Percentiles rank a stretch among this genome's conserved stretches.
Evolutionary conservation across 23 tunicate species (phyloP).

Genomic region (Ciona savignyi): DNA sequence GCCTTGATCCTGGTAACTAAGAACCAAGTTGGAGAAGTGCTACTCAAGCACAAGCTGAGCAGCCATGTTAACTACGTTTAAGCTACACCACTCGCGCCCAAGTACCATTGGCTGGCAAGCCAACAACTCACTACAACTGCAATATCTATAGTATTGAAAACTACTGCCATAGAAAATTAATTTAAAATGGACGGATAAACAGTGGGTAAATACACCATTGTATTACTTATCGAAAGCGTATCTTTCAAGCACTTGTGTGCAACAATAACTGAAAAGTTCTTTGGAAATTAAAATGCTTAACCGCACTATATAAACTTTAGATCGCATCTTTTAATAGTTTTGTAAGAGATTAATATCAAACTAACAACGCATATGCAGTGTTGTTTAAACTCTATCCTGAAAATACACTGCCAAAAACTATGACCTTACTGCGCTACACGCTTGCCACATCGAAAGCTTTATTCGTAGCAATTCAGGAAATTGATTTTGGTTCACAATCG

Average conservation of each 20-base stretch:
- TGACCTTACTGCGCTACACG: too few relatives aligned
- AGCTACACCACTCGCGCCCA: neutral
- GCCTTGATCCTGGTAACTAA: neutral
- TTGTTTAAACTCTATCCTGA: too few relatives aligned
- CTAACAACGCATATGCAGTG: too few relatives aligned
- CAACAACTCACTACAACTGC: neutral
- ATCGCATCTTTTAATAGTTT: too few relatives aligned
- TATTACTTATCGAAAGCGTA: too few relatives aligned
- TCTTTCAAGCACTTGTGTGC: too few relatives aligned
- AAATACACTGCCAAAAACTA: too few relatives aligned
- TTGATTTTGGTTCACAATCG: neutral
- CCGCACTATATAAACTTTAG: neutral
- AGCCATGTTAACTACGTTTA: neutral
- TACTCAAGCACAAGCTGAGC: neutral
- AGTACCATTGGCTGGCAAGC: neutral
- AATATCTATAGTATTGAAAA: neutral
- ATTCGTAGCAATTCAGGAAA: neutral
- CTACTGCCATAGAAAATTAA: neutral
- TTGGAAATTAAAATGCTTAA: neutral
- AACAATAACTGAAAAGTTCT: too few relatives aligned
- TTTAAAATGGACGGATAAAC: too few relatives aligned
- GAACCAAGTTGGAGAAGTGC: neutral
- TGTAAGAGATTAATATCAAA: too few relatives aligned
- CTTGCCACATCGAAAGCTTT: too few relatives aligned
- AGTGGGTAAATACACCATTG: too few relatives aligned